Conservation (phyloP, 2,888 invertebrate species). For the Platycheirus rosarum region DNA sequence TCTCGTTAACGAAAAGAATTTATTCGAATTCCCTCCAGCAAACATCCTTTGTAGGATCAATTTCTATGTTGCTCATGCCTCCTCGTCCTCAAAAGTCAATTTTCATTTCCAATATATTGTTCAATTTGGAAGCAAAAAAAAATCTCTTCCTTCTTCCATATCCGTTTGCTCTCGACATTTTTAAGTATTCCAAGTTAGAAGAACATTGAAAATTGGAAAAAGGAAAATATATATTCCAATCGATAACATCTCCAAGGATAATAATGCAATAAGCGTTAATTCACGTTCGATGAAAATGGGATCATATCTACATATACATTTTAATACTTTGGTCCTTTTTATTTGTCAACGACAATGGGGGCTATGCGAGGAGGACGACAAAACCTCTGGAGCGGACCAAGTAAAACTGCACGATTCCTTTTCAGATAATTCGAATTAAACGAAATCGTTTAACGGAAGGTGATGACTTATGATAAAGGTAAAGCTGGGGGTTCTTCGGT, state of each 20-base stretch:
- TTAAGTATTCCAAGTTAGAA: conserved; percentile 60
- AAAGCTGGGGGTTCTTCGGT: conserved; percentile 51
- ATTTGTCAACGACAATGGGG: conserved; percentile 23
- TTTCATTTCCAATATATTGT: conserved; percentile 38
- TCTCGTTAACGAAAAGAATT: conserved; percentile 54
- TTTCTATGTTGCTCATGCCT: neutral
- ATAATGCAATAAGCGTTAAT: conserved; percentile 74
- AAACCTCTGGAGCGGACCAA: conserved; percentile 19
- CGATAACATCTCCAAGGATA: conserved; percentile 71
- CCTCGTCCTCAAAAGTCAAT: conserved; percentile 8
- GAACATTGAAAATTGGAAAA: conserved; percentile 64
- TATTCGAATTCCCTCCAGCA: conserved; percentile 39
- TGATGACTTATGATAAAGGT: conserved; percentile 73
- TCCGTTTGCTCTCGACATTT: conserved; percentile 37
- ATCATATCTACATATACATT: conserved; percentile 29
- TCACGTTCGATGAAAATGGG: conserved; percentile 67
- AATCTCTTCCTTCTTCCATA: conserved; percentile 13
- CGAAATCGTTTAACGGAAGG: conserved; percentile 72
- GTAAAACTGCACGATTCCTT: conserved; percentile 53
- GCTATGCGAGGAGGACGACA: conserved; percentile 1
- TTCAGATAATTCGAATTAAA: conserved; percentile 70
- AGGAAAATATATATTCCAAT: conserved; percentile 57
- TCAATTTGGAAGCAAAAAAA: conserved; percentile 15
- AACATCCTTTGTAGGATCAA: conserved; percentile 39
- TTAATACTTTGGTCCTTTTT: conserved; percentile 27